Percentiles rank a stretch among this genome's conserved stretches.
Evolutionary conservation across 2,113 vertebrate species (phyloP).

Genomic region (Bubo blakistoni): DNA sequence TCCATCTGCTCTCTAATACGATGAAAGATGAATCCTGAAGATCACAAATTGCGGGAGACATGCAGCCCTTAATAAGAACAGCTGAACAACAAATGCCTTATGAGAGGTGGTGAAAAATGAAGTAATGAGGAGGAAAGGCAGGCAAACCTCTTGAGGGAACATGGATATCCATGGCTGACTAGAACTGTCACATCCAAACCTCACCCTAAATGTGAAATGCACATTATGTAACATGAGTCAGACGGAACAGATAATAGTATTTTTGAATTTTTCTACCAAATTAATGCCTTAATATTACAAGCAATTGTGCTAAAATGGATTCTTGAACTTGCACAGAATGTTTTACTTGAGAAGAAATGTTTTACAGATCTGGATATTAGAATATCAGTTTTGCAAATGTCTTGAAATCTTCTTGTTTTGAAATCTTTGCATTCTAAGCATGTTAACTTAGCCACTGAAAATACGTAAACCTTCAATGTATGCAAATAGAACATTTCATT

Average conservation of each 20-base stretch:
- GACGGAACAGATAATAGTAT: not conserved
- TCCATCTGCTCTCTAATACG: conserved; percentile 59
- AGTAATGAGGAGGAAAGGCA: conserved; percentile 53
- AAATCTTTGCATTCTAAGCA: not conserved
- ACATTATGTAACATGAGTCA: not conserved
- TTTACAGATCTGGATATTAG: not conserved
- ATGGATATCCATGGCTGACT: conserved; percentile 11
- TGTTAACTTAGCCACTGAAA: not conserved
- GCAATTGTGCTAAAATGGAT: not conserved
- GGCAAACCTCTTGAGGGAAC: conserved; percentile 31
- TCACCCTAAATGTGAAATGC: not conserved
- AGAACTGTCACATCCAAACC: conserved; percentile 36
- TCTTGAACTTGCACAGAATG: not conserved
- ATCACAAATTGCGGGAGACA: conserved; percentile 34
- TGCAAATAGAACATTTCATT: not conserved
- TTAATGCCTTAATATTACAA: not conserved
- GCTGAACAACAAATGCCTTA: conserved; percentile 41
- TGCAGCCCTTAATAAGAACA: conserved; percentile 33
- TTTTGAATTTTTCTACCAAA: not conserved
- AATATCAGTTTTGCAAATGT: not conserved
- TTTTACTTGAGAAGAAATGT: not conserved
- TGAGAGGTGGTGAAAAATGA: conserved; percentile 50
- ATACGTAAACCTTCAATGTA: not conserved
- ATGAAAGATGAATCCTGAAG: conserved; percentile 57
- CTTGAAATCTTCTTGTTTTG: not conserved